Base-by-base conservation (phyloP, 2,797 vertebrate species). In the Coranthus polyacanthus region DNA sequence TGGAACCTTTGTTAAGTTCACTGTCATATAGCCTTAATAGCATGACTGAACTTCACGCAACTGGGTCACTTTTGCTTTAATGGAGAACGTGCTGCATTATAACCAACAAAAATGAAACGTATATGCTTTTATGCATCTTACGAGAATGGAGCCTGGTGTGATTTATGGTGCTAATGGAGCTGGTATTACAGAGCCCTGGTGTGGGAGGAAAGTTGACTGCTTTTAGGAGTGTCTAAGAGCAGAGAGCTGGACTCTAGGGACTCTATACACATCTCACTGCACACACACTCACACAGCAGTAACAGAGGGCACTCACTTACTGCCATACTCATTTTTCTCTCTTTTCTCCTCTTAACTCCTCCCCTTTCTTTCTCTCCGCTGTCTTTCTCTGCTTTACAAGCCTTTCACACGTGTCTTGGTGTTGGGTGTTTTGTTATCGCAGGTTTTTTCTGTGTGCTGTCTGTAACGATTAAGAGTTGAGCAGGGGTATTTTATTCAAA, bases 151-250 rank as follows among this genome's bases (percentile, higher is more conserved):
- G 22, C 29, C 16, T 37, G 4, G 0, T 37, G 47, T 75, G 72
- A 66, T 82, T 78, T 26, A 66, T 55, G 64, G 16, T 34, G 67
- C 75, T 75, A 83, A 87, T 84, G 88, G 78, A 77, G 77, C 47
- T 36, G 41, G 26, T 9, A 46, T 49, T 79, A 56, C 75, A 68
- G 56, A 46, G 67, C 41, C 24, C 26, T 2, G 47, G 47, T 56
- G 77, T 57, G 55, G 60, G 72, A 60, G 75, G 45, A 41, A 69
- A 57, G 67, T 72, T 20, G 37, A 38, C 64, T 78, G 69, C 70
- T 59, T 18, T 46, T 34, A 5, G 38, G 44, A 55, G 45, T 0
- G 67, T 82, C 44, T 65, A 66, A 49, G 77, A 78, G 83, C 65
- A 50, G 4, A 67, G 79, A 58, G 78, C 76, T 4, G 49, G 7